Evolutionary conservation across 53 echinoderm and acorn worm genomes (phyloP).

Genomic region (Temnopleurus reevesii): DNA sequence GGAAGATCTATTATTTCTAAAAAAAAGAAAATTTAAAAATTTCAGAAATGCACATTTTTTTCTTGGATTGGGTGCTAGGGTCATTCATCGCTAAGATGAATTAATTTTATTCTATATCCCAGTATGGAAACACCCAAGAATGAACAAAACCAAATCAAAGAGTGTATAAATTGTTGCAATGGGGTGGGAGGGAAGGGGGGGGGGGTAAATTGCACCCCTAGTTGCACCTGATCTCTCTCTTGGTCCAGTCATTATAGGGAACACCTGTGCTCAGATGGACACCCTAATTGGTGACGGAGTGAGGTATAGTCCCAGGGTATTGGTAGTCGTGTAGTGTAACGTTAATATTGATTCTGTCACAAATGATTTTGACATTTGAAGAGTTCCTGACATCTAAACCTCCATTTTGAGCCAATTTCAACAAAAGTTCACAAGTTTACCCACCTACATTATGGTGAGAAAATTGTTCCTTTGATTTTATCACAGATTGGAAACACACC

Average conservation of each 20-base stretch:
- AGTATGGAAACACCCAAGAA: no score
- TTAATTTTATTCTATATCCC: no score
- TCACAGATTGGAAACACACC: conserved; percentile 21
- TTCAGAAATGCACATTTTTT: no score
- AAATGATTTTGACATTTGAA: conserved; percentile 9
- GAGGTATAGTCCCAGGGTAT: conserved; percentile 8
- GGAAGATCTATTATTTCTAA: no score
- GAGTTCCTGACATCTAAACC: conserved; percentile 32
- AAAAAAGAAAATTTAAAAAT: no score
- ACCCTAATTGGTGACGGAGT: conserved; percentile 37
- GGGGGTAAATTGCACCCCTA: conserved; percentile 9
- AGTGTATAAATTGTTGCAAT: no score
- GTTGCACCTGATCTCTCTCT: neutral
- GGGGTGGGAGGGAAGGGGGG: neutral
- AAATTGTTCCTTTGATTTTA: neutral
- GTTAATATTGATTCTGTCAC: conserved; percentile 54
- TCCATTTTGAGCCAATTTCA: neutral
- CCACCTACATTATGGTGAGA: conserved; percentile 1
- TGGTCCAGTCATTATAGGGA: conserved; percentile 19
- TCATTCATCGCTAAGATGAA: no score
- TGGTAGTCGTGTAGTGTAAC: conserved; percentile 28
- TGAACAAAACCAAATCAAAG: no score
- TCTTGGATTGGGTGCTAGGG: no score
- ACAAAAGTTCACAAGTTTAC: conserved; percentile 21
- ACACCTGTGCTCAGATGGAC: conserved; percentile 38